Evolutionary conservation across 2,113 vertebrate species (phyloP).

Genomic region (Perca flavescens): DNA sequence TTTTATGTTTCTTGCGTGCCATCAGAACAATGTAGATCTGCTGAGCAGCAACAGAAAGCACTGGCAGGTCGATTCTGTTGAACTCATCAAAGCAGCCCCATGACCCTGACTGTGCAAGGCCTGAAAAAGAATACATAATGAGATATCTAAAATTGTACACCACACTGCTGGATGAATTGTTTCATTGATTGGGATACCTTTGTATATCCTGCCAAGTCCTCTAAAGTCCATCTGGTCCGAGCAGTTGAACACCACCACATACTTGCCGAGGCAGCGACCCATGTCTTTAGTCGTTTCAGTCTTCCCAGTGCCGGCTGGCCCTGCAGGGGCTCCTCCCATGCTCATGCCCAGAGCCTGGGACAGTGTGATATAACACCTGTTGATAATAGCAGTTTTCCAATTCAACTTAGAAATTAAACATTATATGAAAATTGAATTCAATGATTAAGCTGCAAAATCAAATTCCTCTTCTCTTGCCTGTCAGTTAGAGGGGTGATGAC

Average conservation of each 20-base stretch:
- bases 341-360: slow-evolving; percentile 91
- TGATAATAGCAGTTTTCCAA: neutral
- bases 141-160: neutral
- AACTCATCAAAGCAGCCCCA: slow-evolving; percentile 96
- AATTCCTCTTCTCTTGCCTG: slow-evolving; percentile 79
- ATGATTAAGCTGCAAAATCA: neutral
- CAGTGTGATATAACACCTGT: slow-evolving; percentile 91
- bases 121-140: slow-evolving; percentile 41
- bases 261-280: slow-evolving; percentile 91
- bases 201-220: slow-evolving; percentile 92
- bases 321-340: slow-evolving; percentile 92
- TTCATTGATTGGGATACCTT: slow-evolving; percentile 80
- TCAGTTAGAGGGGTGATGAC: slow-evolving; percentile 94
- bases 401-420: neutral
- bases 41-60: slow-evolving; percentile 91
- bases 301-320: slow-evolving; percentile 84
- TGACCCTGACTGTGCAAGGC: slow-evolving; percentile 91
- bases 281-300: slow-evolving; percentile 89
- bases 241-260: slow-evolving; percentile 93
- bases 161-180: neutral
- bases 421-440: neutral
- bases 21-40: slow-evolving; percentile 91
- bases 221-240: slow-evolving; percentile 95
- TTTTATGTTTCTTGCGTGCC: slow-evolving; percentile 88
- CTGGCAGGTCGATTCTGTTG: slow-evolving; percentile 91